Evolutionary conservation across 2,888 invertebrate species (phyloP), one percentile per base, ranked within the genome.

Genomic region (Anticlea derivata): DNA sequence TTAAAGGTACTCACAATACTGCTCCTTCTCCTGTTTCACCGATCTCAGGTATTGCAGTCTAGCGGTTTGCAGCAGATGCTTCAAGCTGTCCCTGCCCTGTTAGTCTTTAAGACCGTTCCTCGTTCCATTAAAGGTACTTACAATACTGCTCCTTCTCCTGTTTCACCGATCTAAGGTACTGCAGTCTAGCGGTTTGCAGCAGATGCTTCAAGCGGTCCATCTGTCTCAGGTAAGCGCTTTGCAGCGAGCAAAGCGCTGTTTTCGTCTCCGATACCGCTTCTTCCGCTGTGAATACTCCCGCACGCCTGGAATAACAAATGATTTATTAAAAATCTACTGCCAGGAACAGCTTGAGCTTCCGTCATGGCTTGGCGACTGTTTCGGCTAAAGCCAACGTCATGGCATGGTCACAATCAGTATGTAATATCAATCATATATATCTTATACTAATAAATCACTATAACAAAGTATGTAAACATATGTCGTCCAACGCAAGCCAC

Each of bases 241-340:
- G 97, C 0, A 98, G 86, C 33, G 94, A 91, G 7, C 94, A 92
- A 33, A 98, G 84, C 61, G 96, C 95, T 45, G 94, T 94, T 63
- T 95, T 92, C 0, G 96, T 94, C 23, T 96, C 94, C 20, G 93
- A 91, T 2, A 96, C 94, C 0, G 96, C 96, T 79, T 98, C 98
- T 70, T 98, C 97, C 0, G 96, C 95, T 0, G 98, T 97, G 77
- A 94, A 98, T 0, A 97, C 94, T 7, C 96, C 96, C 0, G 97
- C 97, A 75, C 96, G 95, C 83, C 97, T 97, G 82, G 37, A 61
- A 66, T 2, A 12, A 5, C 33, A 20, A 10, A 23, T 23, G 7
- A 23, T 23, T 6, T 23, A 23, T 6, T 17, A 17, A 17, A 17
- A 17, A 2, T 17, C 2, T 17, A 17, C n/a, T n/a, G n/a, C n/a